Base-by-base conservation (phyloP, 2,113 vertebrate genomes). In the Prionailurus viverrinus region DNA sequence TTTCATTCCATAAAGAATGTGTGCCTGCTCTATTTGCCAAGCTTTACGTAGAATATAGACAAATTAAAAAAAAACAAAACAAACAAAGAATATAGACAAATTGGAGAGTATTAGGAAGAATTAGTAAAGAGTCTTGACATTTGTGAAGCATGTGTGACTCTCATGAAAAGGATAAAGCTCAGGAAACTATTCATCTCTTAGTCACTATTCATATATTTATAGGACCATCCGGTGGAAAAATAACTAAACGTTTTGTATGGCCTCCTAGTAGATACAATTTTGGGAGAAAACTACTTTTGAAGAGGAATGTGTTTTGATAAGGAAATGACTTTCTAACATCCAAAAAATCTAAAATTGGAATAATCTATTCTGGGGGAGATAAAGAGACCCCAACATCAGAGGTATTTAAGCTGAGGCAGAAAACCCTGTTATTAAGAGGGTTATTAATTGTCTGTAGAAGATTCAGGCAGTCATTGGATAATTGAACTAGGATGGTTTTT, bases 291-390 rank as follows among this genome's bases (percentile, higher is more conserved):
- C 76, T 90, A 33, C 58, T 83, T 53, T 83, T 21, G 3, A 27
- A 91, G 69, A 74, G 36, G 27, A 91, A 85, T n/a, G 81, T 84
- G n/a, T 16, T 94, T 94, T 76, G 29, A 48, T 76, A 86, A 83
- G 16, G 73, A 71, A 78, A 96, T 91, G 66, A 97, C 41, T 95
- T 94, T 58, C 45, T 84, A 85, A 53, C 48, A 69, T n/a, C 27
- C 27, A 31, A 80, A 94, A 76, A 68, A 45, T 92, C 18, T 31
- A 68, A 80, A 81, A 53, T 31, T 39, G 15, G 25, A 84, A 48
- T 83, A 76, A 76, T 4, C 10, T 76, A 25, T 39, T 25, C 61
- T 39, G 33, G 0, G 29, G 2, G 39, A 73, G 27, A 71, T 68
- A 83, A 69, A 89, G 53, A 82, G 51, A 84, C 12, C 5, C 39